Conservation (phyloP, 2,888 invertebrate species). For the Yponomeuta plumbellus region DNA sequence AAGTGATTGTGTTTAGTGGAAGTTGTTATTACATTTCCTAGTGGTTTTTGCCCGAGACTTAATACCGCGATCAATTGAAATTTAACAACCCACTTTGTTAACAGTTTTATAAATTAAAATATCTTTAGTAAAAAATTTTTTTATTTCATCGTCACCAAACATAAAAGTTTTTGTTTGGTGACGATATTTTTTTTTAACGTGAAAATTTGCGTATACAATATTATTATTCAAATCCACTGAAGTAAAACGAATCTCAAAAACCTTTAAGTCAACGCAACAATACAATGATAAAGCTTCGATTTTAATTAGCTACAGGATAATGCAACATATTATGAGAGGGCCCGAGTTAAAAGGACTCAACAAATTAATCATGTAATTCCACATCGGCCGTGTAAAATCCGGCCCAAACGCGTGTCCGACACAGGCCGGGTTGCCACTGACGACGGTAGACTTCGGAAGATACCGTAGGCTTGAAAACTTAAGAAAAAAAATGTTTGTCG, state of each 20-base stretch:
- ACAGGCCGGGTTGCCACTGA: constrained; percentile 5
- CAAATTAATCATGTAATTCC: not conserved
- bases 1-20: no score
- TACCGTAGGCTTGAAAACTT: not conserved
- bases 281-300: not conserved
- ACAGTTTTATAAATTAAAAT: no score
- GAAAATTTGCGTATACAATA: no score
- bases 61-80: no score
- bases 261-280: not conserved
- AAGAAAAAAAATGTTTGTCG: not conserved
- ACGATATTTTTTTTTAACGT: no score
- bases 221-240: not conserved
- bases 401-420: not conserved
- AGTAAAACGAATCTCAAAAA: not conserved
- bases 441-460: not conserved
- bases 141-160: no score
- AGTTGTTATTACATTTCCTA: no score
- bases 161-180: no score
- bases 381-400: constrained; percentile 9
- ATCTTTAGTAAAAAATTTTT: no score
- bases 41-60: no score
- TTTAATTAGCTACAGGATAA: not conserved
- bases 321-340: constrained; percentile 2
- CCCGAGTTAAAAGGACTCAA: not conserved
- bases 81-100: no score